Evolutionary conservation across 2,113 vertebrate genomes (phyloP).

Genomic region (Laticauda laticaudata): DNA sequence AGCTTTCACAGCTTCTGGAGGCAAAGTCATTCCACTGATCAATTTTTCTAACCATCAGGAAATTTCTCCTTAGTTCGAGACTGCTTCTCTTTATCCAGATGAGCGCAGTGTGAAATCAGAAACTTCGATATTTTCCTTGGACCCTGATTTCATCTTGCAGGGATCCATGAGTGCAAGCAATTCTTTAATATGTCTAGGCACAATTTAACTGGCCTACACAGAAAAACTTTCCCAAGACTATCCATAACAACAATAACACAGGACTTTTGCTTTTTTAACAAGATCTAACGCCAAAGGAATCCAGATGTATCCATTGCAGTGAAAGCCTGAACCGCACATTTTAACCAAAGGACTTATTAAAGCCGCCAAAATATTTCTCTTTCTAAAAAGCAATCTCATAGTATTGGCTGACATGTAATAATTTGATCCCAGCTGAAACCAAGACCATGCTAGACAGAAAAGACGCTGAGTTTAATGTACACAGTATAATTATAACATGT

Average conservation of each 20-base stretch:
- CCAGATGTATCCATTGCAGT: constrained; percentile 1
- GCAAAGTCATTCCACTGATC: too few relatives aligned
- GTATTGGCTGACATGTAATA: not conserved
- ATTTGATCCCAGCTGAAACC: not conserved
- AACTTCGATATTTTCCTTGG: not conserved
- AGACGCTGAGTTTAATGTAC: not conserved
- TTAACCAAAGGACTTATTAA: not conserved
- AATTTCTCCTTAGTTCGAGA: too few relatives aligned
- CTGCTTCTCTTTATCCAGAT: not conserved
- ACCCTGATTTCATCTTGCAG: not conserved
- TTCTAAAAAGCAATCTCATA: not conserved
- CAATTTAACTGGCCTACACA: not conserved
- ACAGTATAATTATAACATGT: rapidly evolving
- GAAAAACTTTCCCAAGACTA: constrained; percentile 4
- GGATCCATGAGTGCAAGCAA: not conserved
- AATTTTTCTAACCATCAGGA: too few relatives aligned
- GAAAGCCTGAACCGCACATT: rapidly evolving
- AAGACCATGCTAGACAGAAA: not conserved
- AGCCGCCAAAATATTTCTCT: constrained; percentile 8
- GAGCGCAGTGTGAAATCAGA: not conserved
- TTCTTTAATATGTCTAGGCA: not conserved
- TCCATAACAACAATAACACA: not conserved
- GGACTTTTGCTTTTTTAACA: not conserved
- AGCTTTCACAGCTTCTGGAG: too few relatives aligned
- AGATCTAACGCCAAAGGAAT: not conserved